phyloP scores from a whole-genome alignment of 2,113 vertebrate species.

The Percina caprodes region DNA sequence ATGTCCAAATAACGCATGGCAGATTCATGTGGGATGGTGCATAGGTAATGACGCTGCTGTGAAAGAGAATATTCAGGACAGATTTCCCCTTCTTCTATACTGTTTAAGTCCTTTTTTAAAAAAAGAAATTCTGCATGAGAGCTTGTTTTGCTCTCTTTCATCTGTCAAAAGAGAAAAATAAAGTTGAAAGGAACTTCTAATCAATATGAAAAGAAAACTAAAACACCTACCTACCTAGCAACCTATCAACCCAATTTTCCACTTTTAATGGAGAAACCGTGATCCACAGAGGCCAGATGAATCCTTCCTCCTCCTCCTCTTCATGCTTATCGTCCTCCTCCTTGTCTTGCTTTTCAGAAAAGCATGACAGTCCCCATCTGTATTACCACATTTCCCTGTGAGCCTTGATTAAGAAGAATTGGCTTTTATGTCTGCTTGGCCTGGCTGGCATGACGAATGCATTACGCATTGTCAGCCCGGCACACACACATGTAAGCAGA shows the following conservation, averaged over 20 bases:
- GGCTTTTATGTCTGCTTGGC: slow-evolving; percentile 60
- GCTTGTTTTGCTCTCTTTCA: slow-evolving; percentile 25
- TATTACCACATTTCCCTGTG: slow-evolving; percentile 69
- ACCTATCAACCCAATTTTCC: slow-evolving; percentile 28
- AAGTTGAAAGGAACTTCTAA: slow-evolving; percentile 28
- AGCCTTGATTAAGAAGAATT: slow-evolving; percentile 62
- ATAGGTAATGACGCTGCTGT: slow-evolving; percentile 15
- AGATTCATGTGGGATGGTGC: slow-evolving; percentile 19
- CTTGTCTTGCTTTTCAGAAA: slow-evolving; percentile 50
- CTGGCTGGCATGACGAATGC: slow-evolving; percentile 62
- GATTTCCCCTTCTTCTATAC: neutral
- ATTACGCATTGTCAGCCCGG: slow-evolving; percentile 46
- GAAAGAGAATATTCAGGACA: slow-evolving; percentile 29
- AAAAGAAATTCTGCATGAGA: neutral
- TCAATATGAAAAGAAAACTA: slow-evolving; percentile 8
- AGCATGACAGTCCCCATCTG: slow-evolving; percentile 69
- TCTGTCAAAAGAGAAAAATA: slow-evolving; percentile 1
- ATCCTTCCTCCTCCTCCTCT: slow-evolving; percentile 39
- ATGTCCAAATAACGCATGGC: slow-evolving; percentile 45
- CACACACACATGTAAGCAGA: slow-evolving; percentile 23
- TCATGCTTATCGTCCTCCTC: slow-evolving; percentile 48
- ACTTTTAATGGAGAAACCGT: slow-evolving; percentile 37
- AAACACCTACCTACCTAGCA: neutral
- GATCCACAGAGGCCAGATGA: slow-evolving; percentile 49
- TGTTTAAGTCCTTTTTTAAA: neutral